phyloP scores from a whole-genome alignment of 1,140 invertebrate genomes.

The Drosophila burlai region DNA sequence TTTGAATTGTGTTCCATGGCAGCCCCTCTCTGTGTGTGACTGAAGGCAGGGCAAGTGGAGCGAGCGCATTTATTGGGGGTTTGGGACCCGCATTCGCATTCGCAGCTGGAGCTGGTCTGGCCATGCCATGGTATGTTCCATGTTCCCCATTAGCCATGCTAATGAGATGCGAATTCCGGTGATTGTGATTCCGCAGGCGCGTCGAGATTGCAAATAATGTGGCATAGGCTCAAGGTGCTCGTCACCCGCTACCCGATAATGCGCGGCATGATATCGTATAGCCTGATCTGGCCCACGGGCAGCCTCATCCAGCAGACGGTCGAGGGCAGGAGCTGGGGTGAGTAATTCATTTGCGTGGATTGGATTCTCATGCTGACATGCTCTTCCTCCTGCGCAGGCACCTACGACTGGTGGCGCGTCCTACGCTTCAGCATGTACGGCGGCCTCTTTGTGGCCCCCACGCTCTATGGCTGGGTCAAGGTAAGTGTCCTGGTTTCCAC shows the following conservation, averaged over 20 bases:
- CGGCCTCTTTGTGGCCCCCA: constrained; percentile 90
- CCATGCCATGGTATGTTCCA: background rate
- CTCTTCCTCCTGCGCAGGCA: constrained; percentile 47
- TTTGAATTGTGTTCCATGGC: constrained; percentile 17
- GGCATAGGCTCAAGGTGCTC: constrained; percentile 70
- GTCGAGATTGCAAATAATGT: constrained; percentile 55
- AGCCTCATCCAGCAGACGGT: constrained; percentile 88
- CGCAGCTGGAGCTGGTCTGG: constrained; percentile 19
- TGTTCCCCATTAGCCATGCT: constrained; percentile 17
- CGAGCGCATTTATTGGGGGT: constrained; percentile 23
- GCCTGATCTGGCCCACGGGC: constrained; percentile 90
- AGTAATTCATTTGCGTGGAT: constrained; percentile 14
- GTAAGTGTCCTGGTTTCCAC: constrained; percentile 67
- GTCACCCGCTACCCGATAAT: constrained; percentile 83
- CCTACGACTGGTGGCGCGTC: constrained; percentile 87
- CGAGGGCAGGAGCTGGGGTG: constrained; percentile 81
- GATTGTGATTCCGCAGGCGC: constrained; percentile 26
- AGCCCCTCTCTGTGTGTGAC: background rate
- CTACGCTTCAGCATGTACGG: constrained; percentile 90
- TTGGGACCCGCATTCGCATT: constrained; percentile 26
- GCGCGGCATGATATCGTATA: constrained; percentile 91
- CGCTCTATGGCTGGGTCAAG: constrained; percentile 90
- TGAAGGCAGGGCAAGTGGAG: background rate
- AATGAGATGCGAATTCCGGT: constrained; percentile 20
- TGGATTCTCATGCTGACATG: background rate